These are phyloP conservation scores for Danaus chrysippus DNA, from an alignment of 2,888 invertebrate species.

Conservation along the genomic window DNA sequence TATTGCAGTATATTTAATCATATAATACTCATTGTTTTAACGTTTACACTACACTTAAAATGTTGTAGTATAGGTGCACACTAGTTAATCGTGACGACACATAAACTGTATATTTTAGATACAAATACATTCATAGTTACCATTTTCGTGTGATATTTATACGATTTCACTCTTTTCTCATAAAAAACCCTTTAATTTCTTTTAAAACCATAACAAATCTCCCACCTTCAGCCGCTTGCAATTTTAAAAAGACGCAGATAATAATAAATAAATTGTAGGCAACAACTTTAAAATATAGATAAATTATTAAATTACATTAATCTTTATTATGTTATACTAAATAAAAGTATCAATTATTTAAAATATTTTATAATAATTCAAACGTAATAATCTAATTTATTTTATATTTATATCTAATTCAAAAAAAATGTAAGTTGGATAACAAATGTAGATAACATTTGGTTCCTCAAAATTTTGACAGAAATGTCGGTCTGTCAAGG, in stretches of 20 bases:
- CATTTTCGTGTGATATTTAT: constrained; percentile 47
- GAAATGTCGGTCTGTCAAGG: constrained; percentile 21
- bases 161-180: constrained; percentile 46
- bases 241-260: constrained; percentile 38
- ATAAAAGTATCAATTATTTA: no score
- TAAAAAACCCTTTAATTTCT: constrained; percentile 43
- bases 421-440: neutral
- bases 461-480: neutral
- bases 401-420: no score
- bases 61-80: constrained; percentile 18
- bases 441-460: neutral
- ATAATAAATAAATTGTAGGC: constrained; percentile 5
- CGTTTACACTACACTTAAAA: constrained; percentile 28
- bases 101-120: constrained; percentile 10
- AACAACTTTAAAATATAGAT: no score
- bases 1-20: no score
- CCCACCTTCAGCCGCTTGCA: constrained; percentile 60
- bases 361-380: no score
- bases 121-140: constrained; percentile 41
- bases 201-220: constrained; percentile 67
- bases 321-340: no score
- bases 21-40: constrained; percentile 8
- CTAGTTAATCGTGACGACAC: constrained; percentile 1
- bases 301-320: no score
- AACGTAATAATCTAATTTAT: no score